Percentiles rank a stretch among this genome's conserved stretches.
Conservation (phyloP, 1,140 invertebrate species). For the Andrena cerasifolii region DNA sequence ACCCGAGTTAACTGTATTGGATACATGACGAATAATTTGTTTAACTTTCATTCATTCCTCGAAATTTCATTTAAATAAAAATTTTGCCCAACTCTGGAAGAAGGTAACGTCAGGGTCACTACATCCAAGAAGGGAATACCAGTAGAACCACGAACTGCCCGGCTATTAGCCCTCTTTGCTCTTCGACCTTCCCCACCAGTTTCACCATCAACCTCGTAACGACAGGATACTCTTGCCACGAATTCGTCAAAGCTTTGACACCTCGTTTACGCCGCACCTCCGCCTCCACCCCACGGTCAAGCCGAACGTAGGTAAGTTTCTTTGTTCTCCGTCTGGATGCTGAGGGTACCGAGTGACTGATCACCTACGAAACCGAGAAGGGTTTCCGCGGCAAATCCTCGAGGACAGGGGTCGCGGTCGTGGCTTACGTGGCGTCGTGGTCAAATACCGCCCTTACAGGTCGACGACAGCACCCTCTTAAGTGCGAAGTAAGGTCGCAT, state of each 20-base stretch:
- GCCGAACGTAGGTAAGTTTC: constrained; percentile 52
- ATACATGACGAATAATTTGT: too few species aligned
- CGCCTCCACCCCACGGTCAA: constrained; percentile 50
- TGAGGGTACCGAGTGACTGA: constrained; percentile 61
- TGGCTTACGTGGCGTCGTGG: constrained; percentile 51
- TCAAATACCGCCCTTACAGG: constrained; percentile 47
- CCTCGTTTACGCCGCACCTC: constrained; percentile 45
- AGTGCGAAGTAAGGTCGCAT: background rate
- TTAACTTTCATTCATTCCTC: too few species aligned
- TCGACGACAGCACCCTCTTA: constrained; percentile 43
- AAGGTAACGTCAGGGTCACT: too few species aligned
- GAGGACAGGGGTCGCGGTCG: constrained; percentile 68
- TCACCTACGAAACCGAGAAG: constrained; percentile 67
- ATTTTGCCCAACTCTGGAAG: too few species aligned
- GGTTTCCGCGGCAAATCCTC: constrained; percentile 63
- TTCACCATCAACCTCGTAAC: background rate
- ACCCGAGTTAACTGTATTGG: too few species aligned
- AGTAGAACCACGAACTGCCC: too few species aligned
- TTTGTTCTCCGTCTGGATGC: constrained; percentile 52
- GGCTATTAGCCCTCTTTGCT: too few species aligned
- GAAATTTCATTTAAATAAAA: too few species aligned
- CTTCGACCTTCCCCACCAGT: too few species aligned
- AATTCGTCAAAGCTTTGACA: constrained; percentile 59
- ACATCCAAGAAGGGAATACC: too few species aligned
- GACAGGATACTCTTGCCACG: constrained; percentile 19